Evolutionary conservation across 2,113 vertebrate genomes (phyloP).

Genomic region (Prietella phreatophila): DNA sequence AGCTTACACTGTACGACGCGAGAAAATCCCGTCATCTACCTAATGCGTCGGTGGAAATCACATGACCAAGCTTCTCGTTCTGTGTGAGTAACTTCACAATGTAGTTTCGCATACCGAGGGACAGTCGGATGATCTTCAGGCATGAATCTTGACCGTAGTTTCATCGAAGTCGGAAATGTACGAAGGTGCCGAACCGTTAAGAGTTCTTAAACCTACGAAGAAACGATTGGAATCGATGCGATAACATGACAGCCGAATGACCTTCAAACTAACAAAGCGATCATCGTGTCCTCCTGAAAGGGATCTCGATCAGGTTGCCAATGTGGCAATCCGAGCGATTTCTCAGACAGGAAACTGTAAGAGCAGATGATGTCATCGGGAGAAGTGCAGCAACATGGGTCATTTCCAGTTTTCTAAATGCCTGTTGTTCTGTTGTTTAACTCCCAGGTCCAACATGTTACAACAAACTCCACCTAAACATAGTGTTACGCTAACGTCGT

Average conservation of each 20-base stretch:
- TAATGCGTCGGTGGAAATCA: not conserved
- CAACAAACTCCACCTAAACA: not conserved
- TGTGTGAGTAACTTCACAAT: not conserved
- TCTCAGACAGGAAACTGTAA: slow-evolving; percentile 1
- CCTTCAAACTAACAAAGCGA: not conserved
- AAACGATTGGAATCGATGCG: not conserved
- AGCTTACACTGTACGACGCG: not conserved
- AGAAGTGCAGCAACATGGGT: not conserved
- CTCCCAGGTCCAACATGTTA: not conserved
- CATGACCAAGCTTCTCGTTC: slow-evolving; percentile 2
- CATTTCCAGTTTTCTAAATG: not conserved
- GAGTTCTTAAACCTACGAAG: not conserved
- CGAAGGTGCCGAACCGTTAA: not conserved
- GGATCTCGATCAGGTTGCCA: not conserved
- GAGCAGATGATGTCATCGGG: not conserved
- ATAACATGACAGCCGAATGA: not conserved
- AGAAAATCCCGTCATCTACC: slow-evolving; percentile 3
- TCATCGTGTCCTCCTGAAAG: not conserved
- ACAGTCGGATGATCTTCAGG: not conserved
- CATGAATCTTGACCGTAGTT: no score
- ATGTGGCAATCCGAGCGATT: not conserved
- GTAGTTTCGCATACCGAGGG: not conserved
- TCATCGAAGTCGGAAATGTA: not conserved
- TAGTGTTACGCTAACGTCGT: not conserved
- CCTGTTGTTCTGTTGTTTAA: not conserved